Evolutionary conservation across 64 coral and sea anemone genomes (phyloP).

Genomic region (Trachythela sp.): DNA sequence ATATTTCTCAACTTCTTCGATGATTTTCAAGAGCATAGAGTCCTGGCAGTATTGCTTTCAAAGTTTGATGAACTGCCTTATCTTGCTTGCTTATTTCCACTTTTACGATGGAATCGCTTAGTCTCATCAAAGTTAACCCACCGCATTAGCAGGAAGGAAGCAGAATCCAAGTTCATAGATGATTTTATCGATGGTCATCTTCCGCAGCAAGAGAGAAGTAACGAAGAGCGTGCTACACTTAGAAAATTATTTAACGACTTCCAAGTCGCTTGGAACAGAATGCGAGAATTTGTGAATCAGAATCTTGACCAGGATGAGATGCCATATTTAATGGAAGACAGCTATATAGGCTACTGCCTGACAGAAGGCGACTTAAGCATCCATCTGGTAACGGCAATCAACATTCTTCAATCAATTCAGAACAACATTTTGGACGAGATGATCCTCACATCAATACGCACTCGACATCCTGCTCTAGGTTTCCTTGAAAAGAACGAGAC

Average conservation of each 20-base stretch:
- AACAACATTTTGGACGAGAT: constrained; percentile 67
- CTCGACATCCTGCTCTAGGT: constrained; percentile 58
- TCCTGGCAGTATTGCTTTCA: constrained; percentile 74
- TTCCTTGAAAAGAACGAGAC: constrained; percentile 45
- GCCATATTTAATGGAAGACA: constrained; percentile 56
- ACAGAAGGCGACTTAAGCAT: constrained; percentile 53
- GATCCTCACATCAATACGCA: constrained; percentile 45
- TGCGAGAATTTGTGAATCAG: constrained; percentile 30
- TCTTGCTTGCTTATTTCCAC: constrained; percentile 45
- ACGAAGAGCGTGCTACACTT: background rate
- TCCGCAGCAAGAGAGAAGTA: constrained; percentile 3
- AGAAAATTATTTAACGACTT: constrained; percentile 68
- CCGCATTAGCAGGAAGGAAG: constrained; percentile 62
- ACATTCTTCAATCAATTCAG: constrained; percentile 58
- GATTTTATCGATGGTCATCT: constrained; percentile 54
- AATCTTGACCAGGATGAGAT: constrained; percentile 6
- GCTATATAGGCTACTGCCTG: constrained; percentile 63
- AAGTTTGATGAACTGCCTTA: constrained; percentile 41
- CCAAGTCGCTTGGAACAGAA: constrained; percentile 61
- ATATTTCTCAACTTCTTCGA: constrained; percentile 42
- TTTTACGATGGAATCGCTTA: constrained; percentile 65
- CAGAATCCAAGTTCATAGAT: constrained; percentile 55
- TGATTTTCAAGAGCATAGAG: constrained; percentile 50
- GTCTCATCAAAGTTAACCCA: constrained; percentile 56
- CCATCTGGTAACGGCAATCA: constrained; percentile 56